A percentile compares a stretch with the other conserved stretches of the same genome.
Conservation (phyloP, 2,113 vertebrate species). For the Macrotis lagotis region DNA sequence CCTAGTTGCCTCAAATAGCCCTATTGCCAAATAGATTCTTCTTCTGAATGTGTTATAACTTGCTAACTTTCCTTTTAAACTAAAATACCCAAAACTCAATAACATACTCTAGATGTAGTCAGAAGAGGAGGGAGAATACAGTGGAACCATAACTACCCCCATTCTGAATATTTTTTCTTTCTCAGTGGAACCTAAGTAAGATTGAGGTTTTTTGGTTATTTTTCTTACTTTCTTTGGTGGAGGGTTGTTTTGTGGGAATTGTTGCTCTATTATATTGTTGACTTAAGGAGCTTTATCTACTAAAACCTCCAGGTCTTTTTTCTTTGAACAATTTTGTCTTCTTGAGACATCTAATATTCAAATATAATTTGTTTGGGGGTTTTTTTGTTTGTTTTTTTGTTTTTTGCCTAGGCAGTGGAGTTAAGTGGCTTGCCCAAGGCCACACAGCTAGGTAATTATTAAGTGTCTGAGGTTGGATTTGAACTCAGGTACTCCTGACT, state of each 20-base stretch:
- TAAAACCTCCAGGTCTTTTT: not conserved
- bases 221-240: not conserved
- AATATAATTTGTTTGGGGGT: no score
- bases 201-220: no score
- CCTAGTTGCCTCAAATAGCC: not conserved
- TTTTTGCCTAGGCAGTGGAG: no score
- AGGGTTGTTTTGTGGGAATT: no score
- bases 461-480: no score
- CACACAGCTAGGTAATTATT: no score
- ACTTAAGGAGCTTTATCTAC: not conserved
- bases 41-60: not conserved
- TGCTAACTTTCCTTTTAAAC: not conserved
- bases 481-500: no score
- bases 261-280: not conserved
- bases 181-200: not conserved
- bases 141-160: not conserved
- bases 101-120: not conserved
- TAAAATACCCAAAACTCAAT: not conserved
- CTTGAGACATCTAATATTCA: not conserved
- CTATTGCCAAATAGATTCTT: not conserved
- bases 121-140: not conserved
- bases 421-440: no score
- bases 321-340: not conserved
- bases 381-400: no score
- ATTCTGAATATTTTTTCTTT: not conserved